Evolutionary conservation across 1,140 invertebrate genomes (phyloP).

Genomic region (Drosophila ambigua): DNA sequence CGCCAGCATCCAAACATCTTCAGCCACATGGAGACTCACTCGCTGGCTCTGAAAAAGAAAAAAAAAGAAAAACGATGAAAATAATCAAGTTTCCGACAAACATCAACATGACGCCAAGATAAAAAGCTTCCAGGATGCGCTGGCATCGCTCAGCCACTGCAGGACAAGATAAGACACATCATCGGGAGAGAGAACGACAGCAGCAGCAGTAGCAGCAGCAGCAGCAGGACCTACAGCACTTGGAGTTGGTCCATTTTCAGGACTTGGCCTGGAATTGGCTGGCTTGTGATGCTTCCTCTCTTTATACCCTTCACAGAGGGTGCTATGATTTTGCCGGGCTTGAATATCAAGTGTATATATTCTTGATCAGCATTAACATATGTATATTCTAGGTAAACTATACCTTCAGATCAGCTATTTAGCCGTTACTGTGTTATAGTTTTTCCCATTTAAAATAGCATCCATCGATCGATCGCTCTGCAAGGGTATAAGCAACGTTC

Average conservation of each 20-base stretch:
- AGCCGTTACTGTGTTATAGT: no score
- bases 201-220: conserved; percentile 26
- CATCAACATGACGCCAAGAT: conserved; percentile 82
- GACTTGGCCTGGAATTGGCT: conserved; percentile 44
- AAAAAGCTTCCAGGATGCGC: conserved; percentile 77
- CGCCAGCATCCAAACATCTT: conserved; percentile 71
- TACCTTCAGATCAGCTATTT: no score
- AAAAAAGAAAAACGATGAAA: conserved; percentile 59
- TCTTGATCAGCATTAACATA: no score
- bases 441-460: no score
- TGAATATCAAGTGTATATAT: no score
- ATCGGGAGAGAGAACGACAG: conserved; percentile 15
- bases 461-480: no score
- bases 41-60: conserved; percentile 1
- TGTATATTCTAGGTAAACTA: no score
- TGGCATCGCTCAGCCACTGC: conserved; percentile 59
- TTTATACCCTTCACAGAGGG: conserved; percentile 3
- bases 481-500: no score
- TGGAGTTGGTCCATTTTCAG: conserved; percentile 65
- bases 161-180: conserved; percentile 80
- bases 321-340: no score
- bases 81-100: conserved; percentile 82
- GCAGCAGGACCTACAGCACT: conserved; percentile 28
- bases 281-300: conserved; percentile 46
- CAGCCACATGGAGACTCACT: conserved; percentile 4